Evolutionary conservation across 1,140 invertebrate genomes (phyloP), one percentile per base, ranked within the genome.

Genomic region (Physella acuta): DNA sequence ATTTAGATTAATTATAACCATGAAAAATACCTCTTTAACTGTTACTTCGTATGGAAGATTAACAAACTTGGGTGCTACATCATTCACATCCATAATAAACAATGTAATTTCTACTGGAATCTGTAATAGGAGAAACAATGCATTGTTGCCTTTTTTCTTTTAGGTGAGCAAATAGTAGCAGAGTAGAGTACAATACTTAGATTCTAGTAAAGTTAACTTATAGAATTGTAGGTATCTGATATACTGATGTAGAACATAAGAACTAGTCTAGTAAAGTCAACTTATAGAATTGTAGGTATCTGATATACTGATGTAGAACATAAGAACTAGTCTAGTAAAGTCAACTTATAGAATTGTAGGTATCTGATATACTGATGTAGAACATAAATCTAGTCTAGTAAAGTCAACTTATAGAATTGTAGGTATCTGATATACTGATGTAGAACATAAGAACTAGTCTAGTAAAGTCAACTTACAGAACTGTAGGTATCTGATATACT

Each of bases 1-100:
- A n/a, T n/a, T n/a, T n/a, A n/a, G n/a, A n/a, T n/a, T n/a, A n/a
- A n/a, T n/a, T n/a, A n/a, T n/a, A n/a, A n/a, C n/a, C n/a, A n/a
- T n/a, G n/a, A n/a, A n/a, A n/a, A n/a, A n/a, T n/a, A 80, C 79
- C 76, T 80, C 79, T 49, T 71, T 71, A 2, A 80, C 71, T 24
- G 76, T 76, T 30, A 75, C 75, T 65, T 78, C 77, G 55, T 80
- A 80, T 20, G 76, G 76, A 14, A 77, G 65, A 55, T 73, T 73
- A 52, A 67, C 51, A 65, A 80, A 78, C 67, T 76, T 70, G 52
- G 79, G 79, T 20, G 62, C 60, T 26, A 75, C 76, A 67, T 80
- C 79, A 68, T 80, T 80, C 16, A 80, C 77, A 69, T 80, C 79
- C 34, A 58, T 66, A 14, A 80, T 79, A 55, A 76, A 76, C 28